These are phyloP conservation scores for Nycteola revayana DNA, from an alignment of 2,888 invertebrate species.

Conservation along the genomic window DNA sequence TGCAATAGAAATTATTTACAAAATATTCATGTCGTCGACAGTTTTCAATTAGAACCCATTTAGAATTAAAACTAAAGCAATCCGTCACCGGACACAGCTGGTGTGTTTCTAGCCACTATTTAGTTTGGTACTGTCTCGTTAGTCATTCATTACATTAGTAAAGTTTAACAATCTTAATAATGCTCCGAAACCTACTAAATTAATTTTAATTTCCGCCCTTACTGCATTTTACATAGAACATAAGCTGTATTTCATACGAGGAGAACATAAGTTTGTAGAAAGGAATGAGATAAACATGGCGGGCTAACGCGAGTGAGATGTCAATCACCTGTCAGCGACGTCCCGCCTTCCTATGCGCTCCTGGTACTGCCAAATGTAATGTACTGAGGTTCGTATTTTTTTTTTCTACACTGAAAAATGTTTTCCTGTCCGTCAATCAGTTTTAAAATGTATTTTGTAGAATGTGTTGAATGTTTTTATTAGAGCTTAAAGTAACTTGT, in stretches of 20 bases:
- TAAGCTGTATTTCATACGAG: conserved; percentile 9
- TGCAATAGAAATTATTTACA: too few relatives aligned
- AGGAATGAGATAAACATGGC: conserved; percentile 76
- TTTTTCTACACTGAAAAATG: conserved; percentile 40
- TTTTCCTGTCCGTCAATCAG: conserved; percentile 39
- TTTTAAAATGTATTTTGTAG: conserved; percentile 34
- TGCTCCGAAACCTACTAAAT: conserved; percentile 4
- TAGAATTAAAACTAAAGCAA: conserved; percentile 75
- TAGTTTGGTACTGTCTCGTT: conserved; percentile 79
- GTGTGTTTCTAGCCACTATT: conserved; percentile 72
- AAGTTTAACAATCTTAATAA: conserved; percentile 46
- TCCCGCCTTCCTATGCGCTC: conserved; percentile 69
- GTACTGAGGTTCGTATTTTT: conserved; percentile 51
- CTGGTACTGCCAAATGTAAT: conserved; percentile 64
- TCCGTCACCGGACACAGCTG: conserved; percentile 77
- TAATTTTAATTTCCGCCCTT: conserved; percentile 30
- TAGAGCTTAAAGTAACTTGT: conserved; percentile 32
- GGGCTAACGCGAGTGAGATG: conserved; percentile 73
- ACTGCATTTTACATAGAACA: conserved; percentile 13
- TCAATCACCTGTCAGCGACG: conserved; percentile 79
- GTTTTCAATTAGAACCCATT: conserved; percentile 77
- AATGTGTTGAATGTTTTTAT: conserved; percentile 36
- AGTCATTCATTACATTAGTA: conserved; percentile 80
- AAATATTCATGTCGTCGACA: conserved; percentile 57
- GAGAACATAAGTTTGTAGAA: conserved; percentile 33